These are phyloP conservation scores for Euzophera pinguis DNA, from an alignment of 2,888 invertebrate genomes.

Conservation along the genomic window DNA sequence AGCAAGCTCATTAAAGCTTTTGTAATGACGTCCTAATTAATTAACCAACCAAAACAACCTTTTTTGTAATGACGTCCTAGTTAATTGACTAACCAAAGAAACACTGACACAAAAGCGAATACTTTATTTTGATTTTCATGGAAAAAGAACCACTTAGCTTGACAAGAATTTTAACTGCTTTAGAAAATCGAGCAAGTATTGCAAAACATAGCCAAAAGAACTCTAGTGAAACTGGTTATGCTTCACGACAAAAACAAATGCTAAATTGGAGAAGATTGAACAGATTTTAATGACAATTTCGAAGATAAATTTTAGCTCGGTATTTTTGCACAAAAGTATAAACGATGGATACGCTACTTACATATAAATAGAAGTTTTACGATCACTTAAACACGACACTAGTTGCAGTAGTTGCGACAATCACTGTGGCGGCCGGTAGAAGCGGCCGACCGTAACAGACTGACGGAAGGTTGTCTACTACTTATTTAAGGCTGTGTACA, in stretches of 20 bases:
- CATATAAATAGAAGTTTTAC: background rate
- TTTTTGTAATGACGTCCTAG: too few species aligned
- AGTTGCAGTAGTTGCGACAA: background rate
- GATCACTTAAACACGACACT: background rate
- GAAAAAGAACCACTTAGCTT: background rate
- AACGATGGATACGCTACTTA: background rate
- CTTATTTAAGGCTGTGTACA: slow-evolving; percentile 5
- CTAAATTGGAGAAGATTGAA: background rate
- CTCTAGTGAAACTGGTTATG: background rate
- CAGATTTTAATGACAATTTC: background rate
- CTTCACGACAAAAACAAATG: background rate
- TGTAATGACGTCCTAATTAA: too few species aligned
- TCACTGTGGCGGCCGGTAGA: background rate
- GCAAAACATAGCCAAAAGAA: background rate
- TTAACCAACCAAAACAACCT: too few species aligned
- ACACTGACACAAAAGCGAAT: too few species aligned
- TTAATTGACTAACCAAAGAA: too few species aligned
- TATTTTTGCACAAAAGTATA: background rate
- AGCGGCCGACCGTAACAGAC: slow-evolving; percentile 8
- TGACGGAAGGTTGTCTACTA: slow-evolving; percentile 1
- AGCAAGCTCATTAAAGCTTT: too few species aligned
- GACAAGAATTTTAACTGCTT: background rate
- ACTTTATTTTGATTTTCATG: background rate
- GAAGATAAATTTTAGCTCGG: background rate
- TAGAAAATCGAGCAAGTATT: background rate